Evolutionary conservation across 2,797 vertebrate genomes (phyloP), one percentile per base, ranked within the genome.

Genomic region (Hozukius guyotensis): DNA sequence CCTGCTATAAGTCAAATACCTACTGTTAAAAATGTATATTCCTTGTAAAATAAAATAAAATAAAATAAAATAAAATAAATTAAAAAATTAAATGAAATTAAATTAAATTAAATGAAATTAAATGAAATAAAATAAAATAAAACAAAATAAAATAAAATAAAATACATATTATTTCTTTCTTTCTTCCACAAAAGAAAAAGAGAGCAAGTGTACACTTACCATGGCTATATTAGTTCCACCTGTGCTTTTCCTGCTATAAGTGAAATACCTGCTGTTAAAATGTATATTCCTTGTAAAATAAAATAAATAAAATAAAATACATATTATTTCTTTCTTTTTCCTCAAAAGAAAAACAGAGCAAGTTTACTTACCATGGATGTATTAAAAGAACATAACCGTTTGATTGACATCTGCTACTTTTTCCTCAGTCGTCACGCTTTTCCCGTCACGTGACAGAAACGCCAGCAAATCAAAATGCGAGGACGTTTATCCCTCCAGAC

Each of bases 391-490:
- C 0, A 12, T 36, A 36, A 36, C 7, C 0, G 32, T 68, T 55
- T 77, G 62, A 62, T 4, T 72, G 70, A 76, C 57, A 73, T 18
- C 29, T 20, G 20, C 1, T 14, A 4, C 4, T 22, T 32, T 70
- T 55, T 60, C 27, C 65, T 27, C 53, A 38, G 34, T 75, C 65
- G 36, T 3, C 0, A 7, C 3, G n/a, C 1, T 13, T 64, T 52
- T 5, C 12, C 10, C 7, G 14, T 36, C 29, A 81, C 9, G 14
- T 88, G 89, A 83, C 25, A 2, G 29, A 53, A 7, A 3, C 1
- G 2, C 12, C 11, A 86, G 57, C 91, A 13, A 93, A 94, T 91
- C 75, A 79, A 12, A 62, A 36, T 42, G 22, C 3, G 59, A 49
- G 10, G 11, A 60, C 2, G 13, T 42, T 12, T 7, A 11, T 27